These are phyloP conservation scores for Antigone vipio DNA, from an alignment of 2,113 vertebrate genomes.

Conservation along the genomic window DNA sequence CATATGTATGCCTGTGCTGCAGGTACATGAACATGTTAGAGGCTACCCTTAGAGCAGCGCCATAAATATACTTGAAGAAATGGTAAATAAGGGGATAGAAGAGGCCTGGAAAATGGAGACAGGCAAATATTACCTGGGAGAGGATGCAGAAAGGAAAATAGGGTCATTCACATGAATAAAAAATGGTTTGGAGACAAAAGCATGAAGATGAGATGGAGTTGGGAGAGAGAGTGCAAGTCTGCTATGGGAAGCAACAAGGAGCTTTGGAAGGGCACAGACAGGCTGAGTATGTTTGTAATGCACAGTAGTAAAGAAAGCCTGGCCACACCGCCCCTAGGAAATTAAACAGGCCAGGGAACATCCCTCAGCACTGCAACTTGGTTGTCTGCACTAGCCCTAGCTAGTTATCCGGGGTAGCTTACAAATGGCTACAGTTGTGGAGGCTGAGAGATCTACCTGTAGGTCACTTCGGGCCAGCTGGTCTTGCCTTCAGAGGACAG, in stretches of 20 bases:
- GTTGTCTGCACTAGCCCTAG: background rate
- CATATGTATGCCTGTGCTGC: background rate
- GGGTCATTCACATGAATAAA: accelerated
- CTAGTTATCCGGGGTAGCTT: background rate
- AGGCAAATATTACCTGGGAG: background rate
- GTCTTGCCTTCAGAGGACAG: background rate
- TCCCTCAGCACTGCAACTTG: background rate
- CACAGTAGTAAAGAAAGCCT: background rate
- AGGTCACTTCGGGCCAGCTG: background rate
- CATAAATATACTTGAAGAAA: background rate
- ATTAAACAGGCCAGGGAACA: background rate
- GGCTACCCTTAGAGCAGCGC: background rate
- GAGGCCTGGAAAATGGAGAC: background rate
- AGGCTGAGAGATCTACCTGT: background rate
- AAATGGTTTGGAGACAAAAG: background rate
- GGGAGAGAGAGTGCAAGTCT: background rate
- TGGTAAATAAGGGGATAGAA: background rate
- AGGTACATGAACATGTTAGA: background rate
- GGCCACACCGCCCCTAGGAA: background rate
- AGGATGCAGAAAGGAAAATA: background rate
- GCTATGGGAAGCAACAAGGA: background rate
- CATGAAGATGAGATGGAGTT: background rate
- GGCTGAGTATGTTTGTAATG: background rate
- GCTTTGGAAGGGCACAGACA: background rate
- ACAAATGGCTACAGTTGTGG: background rate